Evolutionary conservation across 2,888 invertebrate species (phyloP).

Genomic region (Lottia gigantea): DNA sequence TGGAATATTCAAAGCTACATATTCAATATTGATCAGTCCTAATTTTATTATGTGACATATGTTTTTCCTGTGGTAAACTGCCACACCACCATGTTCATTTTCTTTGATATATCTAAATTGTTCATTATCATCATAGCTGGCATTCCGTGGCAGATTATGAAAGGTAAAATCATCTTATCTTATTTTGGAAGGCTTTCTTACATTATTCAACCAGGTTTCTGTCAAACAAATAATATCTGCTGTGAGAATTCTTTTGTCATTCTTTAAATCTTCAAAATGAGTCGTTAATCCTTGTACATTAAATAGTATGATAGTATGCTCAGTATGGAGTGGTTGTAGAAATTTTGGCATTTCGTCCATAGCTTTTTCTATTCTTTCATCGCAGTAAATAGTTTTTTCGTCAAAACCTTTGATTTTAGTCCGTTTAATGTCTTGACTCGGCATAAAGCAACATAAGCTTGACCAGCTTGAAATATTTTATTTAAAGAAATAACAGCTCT

Average conservation of each 20-base stretch:
- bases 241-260: constrained; percentile 8
- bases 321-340: background rate
- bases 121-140: constrained; percentile 9
- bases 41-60: background rate
- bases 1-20: constrained; percentile 16
- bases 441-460: constrained; percentile 30
- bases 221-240: constrained; percentile 22
- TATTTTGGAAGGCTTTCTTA: background rate
- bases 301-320: constrained; percentile 14
- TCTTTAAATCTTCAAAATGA: constrained; percentile 21
- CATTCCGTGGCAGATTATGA: constrained; percentile 15
- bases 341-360: constrained; percentile 13
- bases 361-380: constrained; percentile 16
- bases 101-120: constrained; percentile 6
- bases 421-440: constrained; percentile 24
- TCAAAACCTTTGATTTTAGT: constrained; percentile 18
- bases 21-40: constrained; percentile 13
- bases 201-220: constrained; percentile 23
- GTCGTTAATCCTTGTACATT: constrained; percentile 22
- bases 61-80: background rate
- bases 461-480: constrained; percentile 24
- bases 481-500: constrained; percentile 23
- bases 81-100: constrained; percentile 23
- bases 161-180: constrained; percentile 17
- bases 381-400: constrained; percentile 21